Evolutionary conservation across 2,888 invertebrate genomes (phyloP).

Genomic region (Euclidia mi): DNA sequence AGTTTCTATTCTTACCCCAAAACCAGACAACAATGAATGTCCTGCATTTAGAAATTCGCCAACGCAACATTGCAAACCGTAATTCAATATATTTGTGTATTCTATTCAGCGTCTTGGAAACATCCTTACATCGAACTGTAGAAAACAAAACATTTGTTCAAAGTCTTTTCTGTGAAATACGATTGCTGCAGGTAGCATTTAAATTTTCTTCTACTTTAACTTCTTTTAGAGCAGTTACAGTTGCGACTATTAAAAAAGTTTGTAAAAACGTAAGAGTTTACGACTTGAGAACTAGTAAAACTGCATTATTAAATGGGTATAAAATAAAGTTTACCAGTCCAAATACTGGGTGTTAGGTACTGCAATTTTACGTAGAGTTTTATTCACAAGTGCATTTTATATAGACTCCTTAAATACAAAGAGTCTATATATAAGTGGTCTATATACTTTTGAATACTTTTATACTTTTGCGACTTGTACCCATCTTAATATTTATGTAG

Average conservation of each 20-base stretch:
- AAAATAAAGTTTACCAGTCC: background rate
- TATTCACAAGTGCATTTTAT: no score
- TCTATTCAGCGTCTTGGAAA: background rate
- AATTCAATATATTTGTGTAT: background rate
- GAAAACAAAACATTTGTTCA: constrained; percentile 11
- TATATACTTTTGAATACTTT: no score
- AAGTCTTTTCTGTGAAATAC: constrained; percentile 1
- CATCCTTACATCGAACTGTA: background rate
- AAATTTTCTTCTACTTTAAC: constrained; percentile 6
- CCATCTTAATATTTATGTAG: no score
- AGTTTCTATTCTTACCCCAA: background rate
- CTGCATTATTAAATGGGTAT: background rate
- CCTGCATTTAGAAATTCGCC: background rate
- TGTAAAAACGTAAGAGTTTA: constrained; percentile 7
- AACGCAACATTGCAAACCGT: background rate
- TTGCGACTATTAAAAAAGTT: constrained; percentile 15
- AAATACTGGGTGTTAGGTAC: background rate
- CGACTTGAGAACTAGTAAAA: constrained; percentile 1
- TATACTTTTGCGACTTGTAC: no score
- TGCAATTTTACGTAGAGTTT: no score
- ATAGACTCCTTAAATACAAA: no score
- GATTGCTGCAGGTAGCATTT: constrained; percentile 14
- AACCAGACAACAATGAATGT: background rate
- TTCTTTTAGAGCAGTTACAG: constrained; percentile 10
- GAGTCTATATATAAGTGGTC: no score